phyloP scores from a whole-genome alignment of 1,140 invertebrate genomes.

The Battus philenor region DNA sequence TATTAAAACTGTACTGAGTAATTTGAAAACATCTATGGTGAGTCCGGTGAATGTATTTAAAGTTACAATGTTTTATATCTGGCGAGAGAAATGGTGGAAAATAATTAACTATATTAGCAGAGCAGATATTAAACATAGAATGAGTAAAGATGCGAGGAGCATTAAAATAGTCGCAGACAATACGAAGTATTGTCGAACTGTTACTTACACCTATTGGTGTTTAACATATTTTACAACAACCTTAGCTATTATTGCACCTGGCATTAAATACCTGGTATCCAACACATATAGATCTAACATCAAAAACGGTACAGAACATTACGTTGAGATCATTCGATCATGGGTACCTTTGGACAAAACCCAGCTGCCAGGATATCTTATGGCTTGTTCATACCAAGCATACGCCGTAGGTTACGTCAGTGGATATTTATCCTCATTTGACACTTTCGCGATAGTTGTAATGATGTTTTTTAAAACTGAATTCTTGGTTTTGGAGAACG shows the following conservation, averaged over 20 bases:
- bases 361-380: constrained; percentile 29
- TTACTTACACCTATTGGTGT: constrained; percentile 29
- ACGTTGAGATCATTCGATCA: constrained; percentile 38
- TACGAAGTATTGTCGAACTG: constrained; percentile 29
- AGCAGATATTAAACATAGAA: constrained; percentile 27
- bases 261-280: constrained; percentile 23
- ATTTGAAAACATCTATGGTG: constrained; percentile 38
- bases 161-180: constrained; percentile 21
- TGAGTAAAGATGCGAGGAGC: constrained; percentile 17
- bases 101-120: constrained; percentile 33
- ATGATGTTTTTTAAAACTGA: constrained; percentile 51
- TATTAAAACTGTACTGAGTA: constrained; percentile 27
- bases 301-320: constrained; percentile 26
- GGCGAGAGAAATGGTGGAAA: constrained; percentile 31
- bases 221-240: constrained; percentile 27
- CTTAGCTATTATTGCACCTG: constrained; percentile 24
- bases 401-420: constrained; percentile 32
- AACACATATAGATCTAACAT: constrained; percentile 26
- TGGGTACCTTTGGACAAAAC: constrained; percentile 49
- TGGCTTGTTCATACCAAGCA: constrained; percentile 31
- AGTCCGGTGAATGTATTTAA: constrained; percentile 31
- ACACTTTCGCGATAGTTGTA: constrained; percentile 36
- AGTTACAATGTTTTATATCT: constrained; percentile 23
- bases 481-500: constrained; percentile 33
- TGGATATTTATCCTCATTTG: constrained; percentile 47